Conservation (phyloP, 2,113 vertebrate genomes). For the Cyphomyrus discorhynchus region DNA sequence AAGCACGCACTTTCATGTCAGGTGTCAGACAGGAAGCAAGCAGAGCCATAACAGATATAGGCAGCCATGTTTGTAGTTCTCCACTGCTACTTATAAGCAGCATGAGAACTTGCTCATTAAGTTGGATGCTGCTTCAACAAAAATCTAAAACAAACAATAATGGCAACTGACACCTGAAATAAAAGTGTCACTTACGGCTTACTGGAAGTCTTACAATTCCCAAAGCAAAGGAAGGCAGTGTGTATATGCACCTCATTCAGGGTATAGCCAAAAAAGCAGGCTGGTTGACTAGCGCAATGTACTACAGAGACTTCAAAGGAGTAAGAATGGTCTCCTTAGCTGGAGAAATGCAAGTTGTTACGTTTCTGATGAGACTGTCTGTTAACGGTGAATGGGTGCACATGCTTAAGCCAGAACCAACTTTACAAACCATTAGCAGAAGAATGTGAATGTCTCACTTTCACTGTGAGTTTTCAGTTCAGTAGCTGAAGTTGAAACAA, state of each 20-base stretch:
- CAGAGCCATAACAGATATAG: background rate
- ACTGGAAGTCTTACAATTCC: constrained; percentile 20
- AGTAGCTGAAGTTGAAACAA: background rate
- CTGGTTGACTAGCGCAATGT: background rate
- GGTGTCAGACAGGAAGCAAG: constrained; percentile 44
- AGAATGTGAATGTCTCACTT: background rate
- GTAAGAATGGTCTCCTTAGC: constrained; percentile 28
- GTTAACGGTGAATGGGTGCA: constrained; percentile 50
- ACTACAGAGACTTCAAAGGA: background rate
- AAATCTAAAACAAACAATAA: background rate
- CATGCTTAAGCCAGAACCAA: constrained; percentile 65
- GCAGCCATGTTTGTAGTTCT: background rate
- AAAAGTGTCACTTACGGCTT: constrained; percentile 39
- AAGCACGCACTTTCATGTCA: constrained; percentile 47
- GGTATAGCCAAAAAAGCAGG: constrained; percentile 4
- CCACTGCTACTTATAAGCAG: background rate
- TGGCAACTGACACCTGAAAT: constrained; percentile 52
- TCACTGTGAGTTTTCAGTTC: background rate
- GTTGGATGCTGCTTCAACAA: background rate
- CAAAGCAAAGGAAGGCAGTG: constrained; percentile 28
- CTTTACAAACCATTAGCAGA: constrained; percentile 38
- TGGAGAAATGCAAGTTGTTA: background rate
- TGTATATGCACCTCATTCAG: constrained; percentile 5
- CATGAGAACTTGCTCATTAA: background rate
- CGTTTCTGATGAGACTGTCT: background rate